Conservation (phyloP, 2,888 invertebrate genomes). For the Pollenia griseotomentosa region DNA sequence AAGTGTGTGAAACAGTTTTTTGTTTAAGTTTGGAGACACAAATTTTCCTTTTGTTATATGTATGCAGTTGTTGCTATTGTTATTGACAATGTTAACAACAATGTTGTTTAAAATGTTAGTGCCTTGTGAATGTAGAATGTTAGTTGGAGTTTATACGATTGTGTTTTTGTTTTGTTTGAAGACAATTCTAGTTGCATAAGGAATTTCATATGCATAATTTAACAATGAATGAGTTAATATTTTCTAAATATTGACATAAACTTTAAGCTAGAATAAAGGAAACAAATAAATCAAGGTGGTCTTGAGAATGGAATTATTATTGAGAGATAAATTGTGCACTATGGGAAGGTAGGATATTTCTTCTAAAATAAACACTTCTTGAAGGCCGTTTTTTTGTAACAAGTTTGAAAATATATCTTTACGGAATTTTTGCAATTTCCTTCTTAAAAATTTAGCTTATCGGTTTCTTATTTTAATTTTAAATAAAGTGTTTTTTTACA, state of each 20-base stretch:
- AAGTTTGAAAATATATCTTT: no score
- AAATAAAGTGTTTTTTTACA: no score
- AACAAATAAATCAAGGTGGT: constrained; percentile 72
- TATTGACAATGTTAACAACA: constrained; percentile 54
- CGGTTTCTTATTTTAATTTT: no score
- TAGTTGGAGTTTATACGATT: background rate
- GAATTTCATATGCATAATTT: constrained; percentile 74
- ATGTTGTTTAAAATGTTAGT: constrained; percentile 53
- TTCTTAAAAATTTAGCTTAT: no score
- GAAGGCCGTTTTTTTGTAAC: no score
- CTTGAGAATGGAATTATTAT: constrained; percentile 45
- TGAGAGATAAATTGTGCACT: constrained; percentile 14
- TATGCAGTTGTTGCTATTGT: constrained; percentile 27
- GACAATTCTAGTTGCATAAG: constrained; percentile 72
- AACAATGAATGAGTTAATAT: constrained; percentile 71
- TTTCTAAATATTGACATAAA: constrained; percentile 69
- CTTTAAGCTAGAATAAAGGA: constrained; percentile 69
- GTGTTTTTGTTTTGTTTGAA: constrained; percentile 37
- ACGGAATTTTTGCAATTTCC: no score
- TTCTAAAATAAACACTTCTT: no score
- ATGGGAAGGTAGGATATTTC: background rate
- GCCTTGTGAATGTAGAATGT: background rate
- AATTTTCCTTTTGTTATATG: constrained; percentile 34
- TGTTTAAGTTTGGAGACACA: constrained; percentile 43
- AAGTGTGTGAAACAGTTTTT: constrained; percentile 57